phyloP scores from a whole-genome alignment of 2,888 invertebrate genomes.

The Laothoe populi region DNA sequence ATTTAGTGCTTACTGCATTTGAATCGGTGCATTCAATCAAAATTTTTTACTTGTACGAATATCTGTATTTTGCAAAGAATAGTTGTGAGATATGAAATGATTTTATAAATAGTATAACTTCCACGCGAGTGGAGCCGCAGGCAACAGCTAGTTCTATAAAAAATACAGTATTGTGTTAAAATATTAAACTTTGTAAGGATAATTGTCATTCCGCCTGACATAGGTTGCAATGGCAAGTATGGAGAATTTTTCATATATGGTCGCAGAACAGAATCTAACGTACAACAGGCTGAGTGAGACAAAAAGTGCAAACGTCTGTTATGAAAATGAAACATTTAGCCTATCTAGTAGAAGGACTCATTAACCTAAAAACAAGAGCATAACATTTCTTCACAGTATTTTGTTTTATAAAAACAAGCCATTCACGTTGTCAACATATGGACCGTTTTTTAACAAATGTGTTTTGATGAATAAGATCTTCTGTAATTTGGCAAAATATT shows the following conservation, averaged over 20 bases:
- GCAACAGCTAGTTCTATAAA: no score
- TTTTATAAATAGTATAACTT: no score
- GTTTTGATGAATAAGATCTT: background rate
- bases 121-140: no score
- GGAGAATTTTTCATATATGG: conserved; percentile 1
- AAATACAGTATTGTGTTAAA: no score
- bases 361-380: conserved; percentile 22
- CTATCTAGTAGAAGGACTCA: conserved; percentile 14
- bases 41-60: no score
- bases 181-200: background rate
- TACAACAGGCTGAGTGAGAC: conserved; percentile 1
- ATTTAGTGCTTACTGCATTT: no score
- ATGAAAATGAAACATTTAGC: conserved; percentile 12
- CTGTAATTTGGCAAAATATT: no score
- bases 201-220: background rate
- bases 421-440: conserved; percentile 7
- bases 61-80: no score
- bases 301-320: background rate
- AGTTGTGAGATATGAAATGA: no score
- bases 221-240: background rate
- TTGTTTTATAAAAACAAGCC: conserved; percentile 5
- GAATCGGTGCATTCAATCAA: no score
- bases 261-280: background rate
- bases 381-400: background rate
- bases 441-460: background rate